Evolutionary conservation across 2,888 invertebrate species (phyloP).

Genomic region (Caenorhabditis imperialis): DNA sequence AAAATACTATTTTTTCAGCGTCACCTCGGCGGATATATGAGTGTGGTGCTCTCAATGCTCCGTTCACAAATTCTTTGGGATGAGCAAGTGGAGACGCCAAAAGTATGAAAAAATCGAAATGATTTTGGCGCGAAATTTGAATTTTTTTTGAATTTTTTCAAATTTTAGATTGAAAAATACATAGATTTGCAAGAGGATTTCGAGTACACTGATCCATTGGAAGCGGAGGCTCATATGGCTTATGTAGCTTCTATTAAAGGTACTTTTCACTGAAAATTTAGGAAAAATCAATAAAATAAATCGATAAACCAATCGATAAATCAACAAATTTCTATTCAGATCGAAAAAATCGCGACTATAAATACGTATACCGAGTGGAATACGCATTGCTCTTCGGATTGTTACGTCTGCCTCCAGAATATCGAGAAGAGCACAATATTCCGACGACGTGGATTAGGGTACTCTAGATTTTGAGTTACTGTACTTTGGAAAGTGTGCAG

Average conservation of each 20-base stretch:
- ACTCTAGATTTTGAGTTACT: no score
- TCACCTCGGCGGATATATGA: no score
- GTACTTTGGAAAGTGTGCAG: no score
- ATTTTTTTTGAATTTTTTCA: not conserved
- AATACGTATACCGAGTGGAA: constrained; percentile 94
- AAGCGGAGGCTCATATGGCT: constrained; percentile 35
- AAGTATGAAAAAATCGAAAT: no score
- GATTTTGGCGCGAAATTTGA: not conserved
- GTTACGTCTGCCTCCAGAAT: constrained; percentile 89
- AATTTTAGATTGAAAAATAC: constrained; percentile 10
- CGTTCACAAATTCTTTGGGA: no score
- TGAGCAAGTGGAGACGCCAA: no score
- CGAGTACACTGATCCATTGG: constrained; percentile 29
- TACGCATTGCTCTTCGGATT: constrained; percentile 98
- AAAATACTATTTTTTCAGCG: no score
- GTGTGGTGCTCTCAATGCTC: no score
- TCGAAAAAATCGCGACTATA: constrained; percentile 78
- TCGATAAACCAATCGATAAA: no score
- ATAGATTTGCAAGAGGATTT: constrained; percentile 4
- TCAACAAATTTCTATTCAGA: no score
- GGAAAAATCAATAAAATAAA: not conserved
- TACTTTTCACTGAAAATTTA: constrained; percentile 6
- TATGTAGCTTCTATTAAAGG: constrained; percentile 13
- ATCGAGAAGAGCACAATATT: constrained; percentile 85
- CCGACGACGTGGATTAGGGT: constrained; percentile 84